A percentile compares a stretch with the other conserved stretches of the same genome.
phyloP scores from a whole-genome alignment of 2,797 vertebrate genomes.

The Catharus ustulatus region DNA sequence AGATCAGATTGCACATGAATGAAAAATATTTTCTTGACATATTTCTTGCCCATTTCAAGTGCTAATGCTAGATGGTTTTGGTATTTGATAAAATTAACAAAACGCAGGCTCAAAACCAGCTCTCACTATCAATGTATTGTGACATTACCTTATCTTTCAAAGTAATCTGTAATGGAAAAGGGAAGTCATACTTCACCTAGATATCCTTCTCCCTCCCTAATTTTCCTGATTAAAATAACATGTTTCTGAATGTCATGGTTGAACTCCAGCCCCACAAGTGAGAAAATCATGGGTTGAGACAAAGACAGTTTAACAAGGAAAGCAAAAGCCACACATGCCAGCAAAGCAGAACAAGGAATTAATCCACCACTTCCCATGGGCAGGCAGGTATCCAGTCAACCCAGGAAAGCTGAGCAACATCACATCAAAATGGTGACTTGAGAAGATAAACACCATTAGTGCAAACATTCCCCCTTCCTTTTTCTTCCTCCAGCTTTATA shows the following conservation, averaged over 20 bases:
- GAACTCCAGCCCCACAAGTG: neutral
- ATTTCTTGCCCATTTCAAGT: neutral
- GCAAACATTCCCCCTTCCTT: neutral
- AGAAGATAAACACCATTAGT: neutral
- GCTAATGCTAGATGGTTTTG: neutral
- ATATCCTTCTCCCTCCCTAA: neutral
- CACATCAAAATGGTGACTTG: rapidly evolving
- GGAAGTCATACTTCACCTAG: neutral
- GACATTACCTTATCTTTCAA: neutral
- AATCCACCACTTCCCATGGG: neutral
- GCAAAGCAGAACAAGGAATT: neutral
- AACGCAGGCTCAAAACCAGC: neutral
- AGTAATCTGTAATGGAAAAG: neutral
- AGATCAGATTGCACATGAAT: neutral
- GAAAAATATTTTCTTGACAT: neutral
- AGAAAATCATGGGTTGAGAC: neutral
- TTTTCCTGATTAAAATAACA: neutral
- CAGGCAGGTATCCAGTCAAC: neutral
- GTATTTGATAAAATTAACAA: neutral
- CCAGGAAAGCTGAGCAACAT: neutral
- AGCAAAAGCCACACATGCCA: neutral
- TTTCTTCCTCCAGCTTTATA: neutral
- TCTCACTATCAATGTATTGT: neutral
- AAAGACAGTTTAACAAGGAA: neutral
- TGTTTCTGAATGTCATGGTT: neutral